Conservation (phyloP, 1,140 invertebrate species). For the Rhopalosiphum padi region DNA sequence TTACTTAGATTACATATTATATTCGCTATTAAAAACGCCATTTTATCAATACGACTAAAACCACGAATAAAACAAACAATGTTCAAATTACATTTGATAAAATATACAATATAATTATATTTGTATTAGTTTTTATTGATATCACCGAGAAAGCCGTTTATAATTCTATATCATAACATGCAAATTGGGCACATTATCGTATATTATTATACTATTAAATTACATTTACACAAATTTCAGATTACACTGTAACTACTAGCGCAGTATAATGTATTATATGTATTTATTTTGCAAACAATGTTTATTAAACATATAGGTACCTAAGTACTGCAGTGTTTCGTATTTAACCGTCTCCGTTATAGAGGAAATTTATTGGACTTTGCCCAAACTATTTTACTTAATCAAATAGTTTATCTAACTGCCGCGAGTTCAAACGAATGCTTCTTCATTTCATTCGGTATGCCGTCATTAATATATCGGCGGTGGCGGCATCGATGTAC, state of each 20-base stretch:
- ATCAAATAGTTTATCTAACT: slow-evolving; percentile 13
- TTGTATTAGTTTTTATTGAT: neutral
- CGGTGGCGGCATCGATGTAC: neutral
- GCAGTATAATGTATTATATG: neutral
- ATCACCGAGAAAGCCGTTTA: no score
- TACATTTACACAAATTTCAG: neutral
- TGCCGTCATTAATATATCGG: neutral
- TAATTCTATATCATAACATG: neutral
- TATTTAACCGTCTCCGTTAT: neutral
- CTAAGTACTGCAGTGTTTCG: neutral
- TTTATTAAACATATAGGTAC: no score
- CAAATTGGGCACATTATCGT: neutral
- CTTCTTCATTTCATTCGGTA: neutral
- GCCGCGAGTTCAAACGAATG: neutral
- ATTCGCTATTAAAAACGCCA: neutral
- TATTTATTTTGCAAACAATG: neutral
- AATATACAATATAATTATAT: neutral
- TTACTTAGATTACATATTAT: neutral
- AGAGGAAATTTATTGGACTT: neutral
- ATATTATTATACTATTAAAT: neutral
- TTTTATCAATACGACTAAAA: neutral
- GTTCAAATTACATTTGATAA: neutral
- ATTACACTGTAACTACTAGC: neutral
- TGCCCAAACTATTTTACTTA: neutral
- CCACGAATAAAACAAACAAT: neutral